Conservation (phyloP, 2,888 invertebrate genomes). For the Entomobrya proxima region DNA sequence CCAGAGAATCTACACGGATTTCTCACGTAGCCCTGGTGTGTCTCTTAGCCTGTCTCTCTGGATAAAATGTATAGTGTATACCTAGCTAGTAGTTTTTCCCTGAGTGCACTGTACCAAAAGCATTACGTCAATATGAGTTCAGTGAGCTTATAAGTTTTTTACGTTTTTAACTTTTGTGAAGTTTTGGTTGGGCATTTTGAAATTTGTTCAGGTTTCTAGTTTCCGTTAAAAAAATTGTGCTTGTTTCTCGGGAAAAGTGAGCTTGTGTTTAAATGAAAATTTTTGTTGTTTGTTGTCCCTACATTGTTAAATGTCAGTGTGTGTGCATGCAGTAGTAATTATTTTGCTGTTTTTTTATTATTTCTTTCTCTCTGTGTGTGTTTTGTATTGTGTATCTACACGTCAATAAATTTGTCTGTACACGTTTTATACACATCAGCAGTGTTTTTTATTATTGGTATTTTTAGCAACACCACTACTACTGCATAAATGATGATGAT, state of each 20-base stretch:
- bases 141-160: conserved; percentile 7
- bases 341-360: conserved; percentile 4
- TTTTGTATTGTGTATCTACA: not conserved
- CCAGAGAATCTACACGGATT: conserved; percentile 26
- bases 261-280: too few relatives aligned
- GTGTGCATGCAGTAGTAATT: not conserved
- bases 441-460: conserved; percentile 15
- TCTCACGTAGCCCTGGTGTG: conserved; percentile 56
- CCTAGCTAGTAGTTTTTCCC: not conserved
- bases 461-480: conserved; percentile 4
- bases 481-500: not conserved
- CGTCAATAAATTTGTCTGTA: not conserved
- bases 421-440: not conserved
- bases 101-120: not conserved
- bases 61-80: not conserved
- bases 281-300: too few relatives aligned
- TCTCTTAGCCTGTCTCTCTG: conserved; percentile 4
- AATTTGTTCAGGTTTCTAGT: too few relatives aligned
- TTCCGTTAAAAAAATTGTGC: too few relatives aligned
- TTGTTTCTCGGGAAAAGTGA: too few relatives aligned
- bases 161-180: not conserved
- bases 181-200: not conserved
- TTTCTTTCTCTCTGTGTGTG: too few relatives aligned
- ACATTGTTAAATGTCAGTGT: conserved; percentile 4
- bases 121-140: not conserved